Evolutionary conservation across 2,888 invertebrate genomes (phyloP).

Genomic region (Phytoseiulus persimilis): DNA sequence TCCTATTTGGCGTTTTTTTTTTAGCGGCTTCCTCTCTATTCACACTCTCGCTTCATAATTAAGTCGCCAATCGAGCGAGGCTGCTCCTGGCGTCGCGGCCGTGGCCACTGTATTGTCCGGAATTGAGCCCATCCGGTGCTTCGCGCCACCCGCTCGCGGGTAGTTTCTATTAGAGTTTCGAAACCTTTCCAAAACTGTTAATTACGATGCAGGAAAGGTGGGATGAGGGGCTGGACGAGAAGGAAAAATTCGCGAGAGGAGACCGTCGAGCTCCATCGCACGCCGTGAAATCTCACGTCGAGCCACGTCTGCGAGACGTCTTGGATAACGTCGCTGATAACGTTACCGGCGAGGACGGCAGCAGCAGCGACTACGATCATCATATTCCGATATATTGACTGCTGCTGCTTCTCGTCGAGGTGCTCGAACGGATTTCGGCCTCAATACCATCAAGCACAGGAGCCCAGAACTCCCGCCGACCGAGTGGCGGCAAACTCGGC

Average conservation of each 20-base stretch:
- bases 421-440: not conserved
- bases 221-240: not conserved
- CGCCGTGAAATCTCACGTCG: not conserved
- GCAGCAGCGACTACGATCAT: not conserved
- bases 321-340: not conserved
- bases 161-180: conserved; percentile 5
- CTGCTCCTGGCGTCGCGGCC: not conserved
- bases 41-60: not conserved
- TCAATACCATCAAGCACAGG: not conserved
- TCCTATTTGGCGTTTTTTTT: not conserved
- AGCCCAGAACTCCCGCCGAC: not conserved
- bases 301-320: too few species aligned
- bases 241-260: not conserved
- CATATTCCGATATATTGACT: conserved; percentile 5
- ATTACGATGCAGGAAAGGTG: not conserved
- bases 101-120: not conserved
- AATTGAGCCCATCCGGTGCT: not conserved
- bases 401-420: not conserved
- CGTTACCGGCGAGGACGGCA: not conserved
- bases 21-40: not conserved
- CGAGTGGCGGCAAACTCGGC: not conserved
- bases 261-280: not conserved
- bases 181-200: not conserved
- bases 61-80: not conserved
- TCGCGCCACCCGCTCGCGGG: not conserved